phyloP scores from a whole-genome alignment of 2,113 vertebrate genomes.

The Pluvialis apricaria region DNA sequence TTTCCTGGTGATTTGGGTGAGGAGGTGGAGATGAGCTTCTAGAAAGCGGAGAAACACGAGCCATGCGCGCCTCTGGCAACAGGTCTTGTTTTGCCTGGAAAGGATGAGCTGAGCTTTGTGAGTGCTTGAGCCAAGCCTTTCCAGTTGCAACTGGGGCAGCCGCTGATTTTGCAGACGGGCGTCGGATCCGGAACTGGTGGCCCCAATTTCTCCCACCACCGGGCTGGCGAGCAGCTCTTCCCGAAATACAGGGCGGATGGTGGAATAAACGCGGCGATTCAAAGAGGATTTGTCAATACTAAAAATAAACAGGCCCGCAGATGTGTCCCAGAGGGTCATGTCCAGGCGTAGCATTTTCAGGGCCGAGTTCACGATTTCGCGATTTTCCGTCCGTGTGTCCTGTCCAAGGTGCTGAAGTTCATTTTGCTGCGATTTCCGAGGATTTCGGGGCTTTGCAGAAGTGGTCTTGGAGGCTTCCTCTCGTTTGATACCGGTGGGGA shows the following conservation, averaged over 20 bases:
- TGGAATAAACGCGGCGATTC: slow-evolving; percentile 38
- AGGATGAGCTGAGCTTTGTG: background rate
- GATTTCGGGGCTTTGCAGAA: slow-evolving; percentile 3
- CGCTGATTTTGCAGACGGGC: background rate
- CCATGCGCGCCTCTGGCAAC: background rate
- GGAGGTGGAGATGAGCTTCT: background rate
- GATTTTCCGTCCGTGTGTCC: background rate
- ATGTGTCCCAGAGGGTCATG: slow-evolving; percentile 53
- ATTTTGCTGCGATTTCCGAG: slow-evolving; percentile 1
- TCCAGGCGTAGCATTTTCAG: slow-evolving; percentile 11
- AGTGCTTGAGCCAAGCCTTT: background rate
- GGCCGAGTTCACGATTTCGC: background rate
- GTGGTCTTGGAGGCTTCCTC: background rate
- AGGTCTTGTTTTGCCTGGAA: background rate
- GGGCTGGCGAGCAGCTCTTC: background rate
- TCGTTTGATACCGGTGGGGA: rapidly evolving
- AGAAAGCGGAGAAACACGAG: rapidly evolving
- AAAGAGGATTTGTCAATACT: slow-evolving; percentile 71
- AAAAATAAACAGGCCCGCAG: slow-evolving; percentile 68
- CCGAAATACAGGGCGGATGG: slow-evolving; percentile 20
- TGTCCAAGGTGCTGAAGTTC: slow-evolving; percentile 71
- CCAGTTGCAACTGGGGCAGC: background rate
- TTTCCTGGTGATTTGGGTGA: background rate
- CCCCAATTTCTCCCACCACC: background rate
- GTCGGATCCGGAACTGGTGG: background rate